phyloP scores from a whole-genome alignment of 2,113 vertebrate genomes.

The Elephas maximus region DNA sequence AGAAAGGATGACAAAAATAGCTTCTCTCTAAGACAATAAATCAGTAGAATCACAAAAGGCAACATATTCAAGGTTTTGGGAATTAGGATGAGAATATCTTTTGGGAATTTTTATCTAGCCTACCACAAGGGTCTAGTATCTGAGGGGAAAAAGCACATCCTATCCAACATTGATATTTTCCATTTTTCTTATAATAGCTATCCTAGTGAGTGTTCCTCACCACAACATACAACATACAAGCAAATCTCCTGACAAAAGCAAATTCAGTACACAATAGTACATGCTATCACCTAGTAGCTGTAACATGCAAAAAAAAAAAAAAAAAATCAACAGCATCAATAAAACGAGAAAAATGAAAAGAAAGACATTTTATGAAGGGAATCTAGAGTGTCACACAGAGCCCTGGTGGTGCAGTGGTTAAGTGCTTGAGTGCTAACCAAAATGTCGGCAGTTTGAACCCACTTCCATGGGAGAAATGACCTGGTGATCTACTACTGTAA shows the following conservation, averaged over 20 bases:
- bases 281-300: not conserved
- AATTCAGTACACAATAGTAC: not conserved
- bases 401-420: not conserved
- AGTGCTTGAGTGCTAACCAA: too few species aligned
- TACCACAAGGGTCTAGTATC: not conserved
- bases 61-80: not conserved
- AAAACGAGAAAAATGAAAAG: not conserved
- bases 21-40: too few species aligned
- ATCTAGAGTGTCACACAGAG: not conserved
- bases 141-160: not conserved
- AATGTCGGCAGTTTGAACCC: too few species aligned
- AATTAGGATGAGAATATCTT: not conserved
- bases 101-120: not conserved
- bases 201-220: not conserved
- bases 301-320: not conserved
- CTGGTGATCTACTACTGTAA: too few species aligned
- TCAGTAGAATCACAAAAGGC: not conserved
- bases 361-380: not conserved
- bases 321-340: not conserved
- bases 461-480: too few species aligned
- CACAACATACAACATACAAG: not conserved
- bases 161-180: not conserved
- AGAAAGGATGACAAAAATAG: not conserved
- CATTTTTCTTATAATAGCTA: not conserved
- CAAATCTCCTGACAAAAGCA: not conserved